phyloP scores from a whole-genome alignment of 2,113 vertebrate species.

The Rynchops niger region DNA sequence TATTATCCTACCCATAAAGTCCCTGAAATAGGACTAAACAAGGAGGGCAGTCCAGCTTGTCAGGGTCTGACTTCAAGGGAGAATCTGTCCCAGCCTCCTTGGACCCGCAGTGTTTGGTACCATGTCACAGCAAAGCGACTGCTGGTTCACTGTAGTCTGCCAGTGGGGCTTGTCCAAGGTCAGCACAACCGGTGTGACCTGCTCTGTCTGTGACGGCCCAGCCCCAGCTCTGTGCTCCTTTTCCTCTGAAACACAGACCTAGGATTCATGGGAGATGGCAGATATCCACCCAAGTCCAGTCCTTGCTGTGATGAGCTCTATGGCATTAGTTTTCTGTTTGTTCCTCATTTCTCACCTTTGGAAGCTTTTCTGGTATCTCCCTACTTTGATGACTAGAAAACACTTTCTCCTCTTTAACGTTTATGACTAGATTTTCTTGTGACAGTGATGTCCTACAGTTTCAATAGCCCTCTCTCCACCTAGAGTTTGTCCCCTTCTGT shows the following conservation, averaged over 20 bases:
- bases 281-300: neutral
- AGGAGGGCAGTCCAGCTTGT: neutral
- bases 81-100: neutral
- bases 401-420: neutral
- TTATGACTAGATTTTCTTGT: neutral
- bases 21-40: neutral
- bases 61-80: neutral
- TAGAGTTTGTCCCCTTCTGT: neutral
- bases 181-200: neutral
- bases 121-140: rapidly evolving
- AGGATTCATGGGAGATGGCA: neutral
- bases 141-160: neutral
- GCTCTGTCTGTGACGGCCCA: neutral
- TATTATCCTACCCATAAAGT: neutral
- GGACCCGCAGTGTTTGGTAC: neutral
- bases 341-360: neutral
- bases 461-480: neutral
- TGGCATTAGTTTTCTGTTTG: neutral
- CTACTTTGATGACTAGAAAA: neutral
- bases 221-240: neutral
- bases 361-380: neutral
- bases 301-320: neutral
- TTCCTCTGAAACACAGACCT: neutral
- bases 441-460: neutral
- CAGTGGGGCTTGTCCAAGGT: neutral